Percentiles rank a stretch among this genome's conserved stretches.
These are phyloP conservation scores for Morpho deidamia DNA, from an alignment of 2,888 invertebrate species.

Conservation along the genomic window DNA sequence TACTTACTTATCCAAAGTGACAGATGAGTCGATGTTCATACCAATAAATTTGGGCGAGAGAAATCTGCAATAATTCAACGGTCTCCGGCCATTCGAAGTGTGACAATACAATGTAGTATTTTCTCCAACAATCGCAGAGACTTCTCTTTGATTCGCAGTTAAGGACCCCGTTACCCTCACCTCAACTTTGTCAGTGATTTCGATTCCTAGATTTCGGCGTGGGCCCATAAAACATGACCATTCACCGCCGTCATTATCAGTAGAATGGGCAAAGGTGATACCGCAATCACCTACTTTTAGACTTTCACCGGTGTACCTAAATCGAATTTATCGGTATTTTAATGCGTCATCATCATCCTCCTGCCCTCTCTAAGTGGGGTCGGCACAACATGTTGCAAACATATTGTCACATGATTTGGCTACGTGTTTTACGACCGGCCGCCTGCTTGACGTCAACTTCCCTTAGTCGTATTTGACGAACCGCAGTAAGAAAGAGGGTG, in stretches of 20 bases:
- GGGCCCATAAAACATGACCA: constrained; percentile 75
- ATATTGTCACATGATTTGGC: too few relatives aligned
- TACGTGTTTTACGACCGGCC: too few relatives aligned
- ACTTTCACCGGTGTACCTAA: constrained; percentile 62
- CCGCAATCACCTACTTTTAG: constrained; percentile 65
- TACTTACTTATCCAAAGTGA: constrained; percentile 58
- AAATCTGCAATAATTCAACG: constrained; percentile 71
- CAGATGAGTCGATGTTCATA: constrained; percentile 54
- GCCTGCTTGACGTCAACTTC: too few relatives aligned
- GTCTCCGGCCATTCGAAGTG: constrained; percentile 53
- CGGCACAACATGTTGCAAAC: too few relatives aligned
- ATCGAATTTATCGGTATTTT: constrained; percentile 9
- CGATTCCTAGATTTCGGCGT: constrained; percentile 45
- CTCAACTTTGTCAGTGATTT: constrained; percentile 44
- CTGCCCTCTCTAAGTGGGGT: too few relatives aligned
- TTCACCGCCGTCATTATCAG: constrained; percentile 45
- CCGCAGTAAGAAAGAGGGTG: too few relatives aligned
- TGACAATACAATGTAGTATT: constrained; percentile 55
- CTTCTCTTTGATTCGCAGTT: constrained; percentile 45
- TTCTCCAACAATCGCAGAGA: constrained; percentile 35
- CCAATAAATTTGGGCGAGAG: constrained; percentile 53
- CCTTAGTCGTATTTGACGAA: too few relatives aligned
- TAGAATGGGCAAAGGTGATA: constrained; percentile 52
- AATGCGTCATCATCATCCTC: too few relatives aligned
- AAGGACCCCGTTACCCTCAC: constrained; percentile 66